Conservation (phyloP, 1,140 invertebrate genomes). For the Drosophila erecta region DNA sequence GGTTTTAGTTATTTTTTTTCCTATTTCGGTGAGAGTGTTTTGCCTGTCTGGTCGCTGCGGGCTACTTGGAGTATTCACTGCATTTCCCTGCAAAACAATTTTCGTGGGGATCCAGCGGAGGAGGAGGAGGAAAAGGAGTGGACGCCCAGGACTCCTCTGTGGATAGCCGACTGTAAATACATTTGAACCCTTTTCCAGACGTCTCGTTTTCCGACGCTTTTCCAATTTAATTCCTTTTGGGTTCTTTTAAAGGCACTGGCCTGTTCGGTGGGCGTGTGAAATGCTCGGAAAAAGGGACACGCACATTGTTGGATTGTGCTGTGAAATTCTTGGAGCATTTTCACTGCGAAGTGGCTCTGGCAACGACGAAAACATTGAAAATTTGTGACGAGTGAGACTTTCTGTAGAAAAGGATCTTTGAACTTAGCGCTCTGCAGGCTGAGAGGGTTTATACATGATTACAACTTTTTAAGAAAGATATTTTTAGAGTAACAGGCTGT, state of each 20-base stretch:
- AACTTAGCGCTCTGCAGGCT: background rate
- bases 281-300: conserved; percentile 48
- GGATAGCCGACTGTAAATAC: conserved; percentile 55
- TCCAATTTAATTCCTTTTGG: conserved; percentile 48
- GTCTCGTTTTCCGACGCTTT: conserved; percentile 27
- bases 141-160: background rate
- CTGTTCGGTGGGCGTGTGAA: conserved; percentile 54
- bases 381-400: conserved; percentile 14
- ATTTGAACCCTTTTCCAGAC: conserved; percentile 70
- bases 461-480: too few relatives aligned
- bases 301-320: conserved; percentile 37
- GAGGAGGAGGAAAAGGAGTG: background rate
- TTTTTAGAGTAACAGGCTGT: too few relatives aligned
- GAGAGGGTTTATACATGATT: too few relatives aligned
- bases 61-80: conserved; percentile 61
- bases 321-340: conserved; percentile 36
- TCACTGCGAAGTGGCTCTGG: conserved; percentile 23
- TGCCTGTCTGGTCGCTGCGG: conserved; percentile 46
- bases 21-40: conserved; percentile 7
- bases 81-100: conserved; percentile 58
- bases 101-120: background rate
- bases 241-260: conserved; percentile 30
- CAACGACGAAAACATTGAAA: conserved; percentile 25
- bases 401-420: background rate
- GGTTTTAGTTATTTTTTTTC: background rate